phyloP scores from a whole-genome alignment of 1,140 invertebrate genomes.

The Chelonus insularis region DNA sequence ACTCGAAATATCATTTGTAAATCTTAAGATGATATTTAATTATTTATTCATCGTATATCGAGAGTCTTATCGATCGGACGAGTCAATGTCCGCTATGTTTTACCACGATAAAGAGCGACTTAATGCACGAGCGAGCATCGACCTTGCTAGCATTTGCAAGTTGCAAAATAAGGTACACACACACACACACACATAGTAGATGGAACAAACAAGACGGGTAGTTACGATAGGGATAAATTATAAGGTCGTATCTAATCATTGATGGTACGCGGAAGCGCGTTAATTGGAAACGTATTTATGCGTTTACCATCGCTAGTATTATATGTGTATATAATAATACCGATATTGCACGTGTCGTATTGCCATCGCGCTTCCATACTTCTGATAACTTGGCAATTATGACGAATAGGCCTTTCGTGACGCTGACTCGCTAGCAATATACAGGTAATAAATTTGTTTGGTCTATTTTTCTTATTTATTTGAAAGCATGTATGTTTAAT shows the following conservation, averaged over 20 bases:
- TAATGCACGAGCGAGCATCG: slow-evolving; percentile 30
- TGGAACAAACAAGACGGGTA: neutral
- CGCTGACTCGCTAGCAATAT: slow-evolving; percentile 23
- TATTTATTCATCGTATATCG: slow-evolving; percentile 27
- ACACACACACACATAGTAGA: no score
- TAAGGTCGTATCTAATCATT: slow-evolving; percentile 40
- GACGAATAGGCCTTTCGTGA: slow-evolving; percentile 41
- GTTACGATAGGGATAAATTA: slow-evolving; percentile 34
- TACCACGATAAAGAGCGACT: slow-evolving; percentile 26
- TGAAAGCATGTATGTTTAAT: no score
- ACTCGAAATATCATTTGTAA: neutral
- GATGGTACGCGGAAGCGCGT: slow-evolving; percentile 43
- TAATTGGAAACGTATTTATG: slow-evolving; percentile 43
- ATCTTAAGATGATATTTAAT: slow-evolving; percentile 24
- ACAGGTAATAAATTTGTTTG: neutral
- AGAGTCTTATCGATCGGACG: slow-evolving; percentile 21
- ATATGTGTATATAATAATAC: neutral
- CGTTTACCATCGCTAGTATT: slow-evolving; percentile 1
- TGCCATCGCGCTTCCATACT: neutral
- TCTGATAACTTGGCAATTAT: slow-evolving; percentile 42
- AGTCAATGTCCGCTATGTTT: slow-evolving; percentile 28
- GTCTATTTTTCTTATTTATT: neutral
- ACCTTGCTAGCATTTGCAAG: slow-evolving; percentile 19
- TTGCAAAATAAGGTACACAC: neutral
- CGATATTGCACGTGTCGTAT: slow-evolving; percentile 5